Percentiles rank a stretch among this genome's conserved stretches.
phyloP scores from a whole-genome alignment of 2,113 vertebrate genomes.

The Eudyptes chrysolophus region DNA sequence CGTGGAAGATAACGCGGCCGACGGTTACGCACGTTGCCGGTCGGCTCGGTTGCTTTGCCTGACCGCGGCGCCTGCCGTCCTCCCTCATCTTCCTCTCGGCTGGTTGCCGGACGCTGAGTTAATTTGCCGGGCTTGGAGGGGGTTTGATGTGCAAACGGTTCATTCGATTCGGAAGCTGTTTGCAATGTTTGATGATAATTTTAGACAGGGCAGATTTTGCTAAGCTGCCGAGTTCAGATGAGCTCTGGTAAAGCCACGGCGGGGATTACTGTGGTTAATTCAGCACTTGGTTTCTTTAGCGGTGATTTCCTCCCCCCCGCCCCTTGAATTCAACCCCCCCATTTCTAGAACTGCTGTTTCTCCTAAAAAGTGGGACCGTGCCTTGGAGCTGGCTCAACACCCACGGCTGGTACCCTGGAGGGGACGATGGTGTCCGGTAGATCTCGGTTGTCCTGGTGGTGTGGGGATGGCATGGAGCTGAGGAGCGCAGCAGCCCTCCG shows the following conservation, averaged over 20 bases:
- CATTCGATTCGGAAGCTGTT: neutral
- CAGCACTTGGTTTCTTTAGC: conserved; percentile 41
- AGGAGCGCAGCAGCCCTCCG: neutral
- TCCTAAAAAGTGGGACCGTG: neutral
- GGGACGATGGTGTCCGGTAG: neutral
- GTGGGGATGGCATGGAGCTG: neutral
- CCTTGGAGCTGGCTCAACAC: neutral
- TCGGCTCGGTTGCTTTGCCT: neutral
- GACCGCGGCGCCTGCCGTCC: accelerated
- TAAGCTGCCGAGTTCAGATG: conserved; percentile 55
- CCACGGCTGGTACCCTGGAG: neutral
- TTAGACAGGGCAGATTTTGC: conserved; percentile 67
- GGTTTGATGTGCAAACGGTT: neutral
- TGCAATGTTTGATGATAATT: conserved; percentile 45
- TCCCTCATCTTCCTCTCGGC: neutral
- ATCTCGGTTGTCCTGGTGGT: neutral
- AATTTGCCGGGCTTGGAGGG: neutral
- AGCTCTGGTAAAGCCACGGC: conserved; percentile 35
- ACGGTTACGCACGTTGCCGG: neutral
- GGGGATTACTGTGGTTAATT: conserved; percentile 61
- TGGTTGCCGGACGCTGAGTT: neutral
- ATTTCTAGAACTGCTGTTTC: neutral
- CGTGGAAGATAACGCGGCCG: neutral
- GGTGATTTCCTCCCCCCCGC: neutral
- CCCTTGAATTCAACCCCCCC: neutral